Evolutionary conservation across 1,140 invertebrate species (phyloP), one percentile per base, ranked within the genome.

Genomic region (Caerostris darwini): DNA sequence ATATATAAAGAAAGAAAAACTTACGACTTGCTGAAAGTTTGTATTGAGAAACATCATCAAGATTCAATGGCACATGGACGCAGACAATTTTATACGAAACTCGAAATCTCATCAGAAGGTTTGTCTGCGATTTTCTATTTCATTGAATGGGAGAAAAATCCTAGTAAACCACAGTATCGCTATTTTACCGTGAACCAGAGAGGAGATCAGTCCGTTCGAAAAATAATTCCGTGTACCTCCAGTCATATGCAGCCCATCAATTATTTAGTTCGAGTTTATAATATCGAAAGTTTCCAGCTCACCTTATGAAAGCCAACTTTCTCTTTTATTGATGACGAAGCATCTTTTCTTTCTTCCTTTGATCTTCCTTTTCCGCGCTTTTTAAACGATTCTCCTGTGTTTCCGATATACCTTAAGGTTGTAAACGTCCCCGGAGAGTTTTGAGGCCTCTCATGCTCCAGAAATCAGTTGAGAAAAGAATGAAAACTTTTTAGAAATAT

Each of bases 391-490:
- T 88, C 61, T n/a, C 86, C 34, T 61, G 86, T 64, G 86, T 85
- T 88, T 88, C 58, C 61, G 56, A 88, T 88, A 88, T 88, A 88
- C 86, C 86, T 88, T 64, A 88, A 61, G 86, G 86, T 85, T 85
- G 83, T 85, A 85, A 59, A 85, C 50, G 53, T 57, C 61, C 86
- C 86, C 61, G 17, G 86, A 64, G 59, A 57, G 86, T 88, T 50
- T 53, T 57, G 17, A 59, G 17, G 54, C 57, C 7, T 59, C 54
- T 57, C 83, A 85, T 88, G 59, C 86, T 88, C 61, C 86, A 88
- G 61, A 88, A 88, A 88, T 88, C 86, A 88, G 86, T 64, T 64
- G 61, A 57, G 34, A 34, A 67, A 57, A 59, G 83, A 85, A 85
- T 85, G 83, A 57, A 85, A 59, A 85, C 7, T 85, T 85, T 85